Conservation (phyloP, 2,797 vertebrate genomes). For the Hoplostethus atlanticus region DNA sequence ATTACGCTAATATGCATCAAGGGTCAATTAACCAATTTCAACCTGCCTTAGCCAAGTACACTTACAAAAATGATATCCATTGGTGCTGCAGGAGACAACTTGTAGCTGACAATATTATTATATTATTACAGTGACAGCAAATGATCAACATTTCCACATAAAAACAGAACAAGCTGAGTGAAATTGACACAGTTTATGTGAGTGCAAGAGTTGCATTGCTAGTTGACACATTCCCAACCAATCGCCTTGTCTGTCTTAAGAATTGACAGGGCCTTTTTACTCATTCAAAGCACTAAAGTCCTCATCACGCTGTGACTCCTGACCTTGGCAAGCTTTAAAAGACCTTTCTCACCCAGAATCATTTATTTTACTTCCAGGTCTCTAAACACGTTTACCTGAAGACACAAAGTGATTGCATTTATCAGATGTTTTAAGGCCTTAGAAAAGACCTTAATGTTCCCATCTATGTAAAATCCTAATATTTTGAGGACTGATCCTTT, state of each 20-base stretch:
- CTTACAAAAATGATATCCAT: neutral
- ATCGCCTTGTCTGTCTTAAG: neutral
- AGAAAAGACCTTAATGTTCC: neutral
- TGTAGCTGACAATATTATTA: neutral
- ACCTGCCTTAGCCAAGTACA: neutral
- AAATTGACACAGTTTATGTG: constrained; percentile 21
- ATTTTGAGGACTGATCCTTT: neutral
- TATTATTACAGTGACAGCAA: constrained; percentile 23
- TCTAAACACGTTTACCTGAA: neutral
- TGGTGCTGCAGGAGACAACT: constrained; percentile 32
- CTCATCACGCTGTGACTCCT: neutral
- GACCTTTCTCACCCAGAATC: neutral
- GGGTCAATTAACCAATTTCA: neutral
- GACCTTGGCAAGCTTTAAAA: constrained; percentile 1
- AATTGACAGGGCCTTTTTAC: neutral
- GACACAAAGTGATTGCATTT: neutral
- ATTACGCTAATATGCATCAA: neutral
- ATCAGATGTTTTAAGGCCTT: constrained; percentile 2
- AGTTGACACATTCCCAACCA: constrained; percentile 27
- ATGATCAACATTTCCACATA: constrained; percentile 11
- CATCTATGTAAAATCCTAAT: neutral
- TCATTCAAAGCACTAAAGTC: neutral
- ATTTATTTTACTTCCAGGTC: too few relatives aligned
- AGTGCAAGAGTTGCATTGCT: constrained; percentile 32
- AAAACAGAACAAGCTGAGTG: constrained; percentile 10